Conservation (phyloP, 2,888 invertebrate species). For the Eilema griseolum region DNA sequence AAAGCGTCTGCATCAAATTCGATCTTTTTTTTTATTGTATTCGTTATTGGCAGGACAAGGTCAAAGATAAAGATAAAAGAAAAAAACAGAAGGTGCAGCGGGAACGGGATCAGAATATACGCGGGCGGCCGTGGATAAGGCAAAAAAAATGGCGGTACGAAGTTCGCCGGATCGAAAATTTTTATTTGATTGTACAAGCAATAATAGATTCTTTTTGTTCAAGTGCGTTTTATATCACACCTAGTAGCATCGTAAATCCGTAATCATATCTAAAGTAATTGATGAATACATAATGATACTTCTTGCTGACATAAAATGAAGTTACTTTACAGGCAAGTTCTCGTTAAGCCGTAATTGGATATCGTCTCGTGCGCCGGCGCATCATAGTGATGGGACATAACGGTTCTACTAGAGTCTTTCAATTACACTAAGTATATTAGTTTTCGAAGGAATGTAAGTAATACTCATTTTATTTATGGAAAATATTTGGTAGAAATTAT, state of each 20-base stretch:
- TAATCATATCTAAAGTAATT: not conserved
- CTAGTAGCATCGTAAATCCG: not conserved
- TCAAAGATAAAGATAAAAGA: too few relatives aligned
- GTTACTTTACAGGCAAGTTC: not conserved
- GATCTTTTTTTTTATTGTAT: too few relatives aligned
- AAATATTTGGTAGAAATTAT: not conserved
- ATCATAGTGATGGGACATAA: constrained; percentile 30
- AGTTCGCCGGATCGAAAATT: too few relatives aligned
- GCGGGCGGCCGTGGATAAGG: too few relatives aligned
- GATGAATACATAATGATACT: constrained; percentile 5
- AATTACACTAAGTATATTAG: not conserved
- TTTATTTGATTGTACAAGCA: too few relatives aligned
- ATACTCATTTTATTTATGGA: not conserved
- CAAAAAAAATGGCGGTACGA: too few relatives aligned
- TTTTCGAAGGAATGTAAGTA: not conserved
- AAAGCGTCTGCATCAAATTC: too few relatives aligned
- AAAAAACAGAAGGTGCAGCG: too few relatives aligned
- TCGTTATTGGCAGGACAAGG: too few relatives aligned
- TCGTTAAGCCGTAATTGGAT: constrained; percentile 33
- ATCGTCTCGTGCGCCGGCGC: constrained; percentile 18
- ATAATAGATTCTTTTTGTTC: too few relatives aligned
- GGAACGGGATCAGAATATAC: too few relatives aligned
- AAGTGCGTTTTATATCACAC: not conserved
- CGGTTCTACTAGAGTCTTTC: constrained; percentile 20
- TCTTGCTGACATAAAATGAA: constrained; percentile 8